Base-by-base conservation (phyloP, 2,797 vertebrate species). In the Hapalemur alaotrensis region DNA sequence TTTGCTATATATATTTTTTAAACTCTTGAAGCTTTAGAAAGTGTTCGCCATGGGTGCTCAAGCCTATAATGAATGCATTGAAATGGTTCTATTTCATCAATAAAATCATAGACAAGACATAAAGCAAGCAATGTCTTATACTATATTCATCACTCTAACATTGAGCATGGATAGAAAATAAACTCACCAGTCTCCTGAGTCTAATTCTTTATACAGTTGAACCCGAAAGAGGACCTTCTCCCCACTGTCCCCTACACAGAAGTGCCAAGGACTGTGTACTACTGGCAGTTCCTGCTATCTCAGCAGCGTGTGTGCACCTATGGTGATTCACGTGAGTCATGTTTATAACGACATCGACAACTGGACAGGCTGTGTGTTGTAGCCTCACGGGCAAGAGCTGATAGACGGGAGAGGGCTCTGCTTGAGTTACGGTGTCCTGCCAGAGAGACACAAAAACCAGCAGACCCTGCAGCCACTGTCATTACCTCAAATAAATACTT, bases 401-500 rank as follows among this genome's bases (percentile, higher is more conserved):
- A 73, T 14, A 72, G 61, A 35, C 63, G 25, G 15, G 13, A n/a
- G 11, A 80, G 13, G 6, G 2, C 43, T 48, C 25, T 59, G 13
- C 50, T 43, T 85, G 82, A 88, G 7, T 75, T 72, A 80, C 2
- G 15, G 30, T 59, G 11, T 5, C 83, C 22, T 57, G 32, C 28
- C 78, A 92, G 15, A 50, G 32, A 35, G 9, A 54, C 35, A 84
- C 18, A 17, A 57, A 81, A 83, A 23, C 10, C 57, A 80, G 30
- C 30, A 70, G 18, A 54, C 22, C 48, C 38, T 67, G 48, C 1
- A 70, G 84, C 18, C n/a, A 23, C 11, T 38, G 18, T 38, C 59
- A 92, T 54, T 57, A 25, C 28, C 9, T 80, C 30, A 85, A 85
- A 92, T 54, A 79, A 92, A 76, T 76, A 82, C 23, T 52, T 59